Conservation (phyloP, 2,797 vertebrate species). For the Mormyrus proboscirostris region DNA sequence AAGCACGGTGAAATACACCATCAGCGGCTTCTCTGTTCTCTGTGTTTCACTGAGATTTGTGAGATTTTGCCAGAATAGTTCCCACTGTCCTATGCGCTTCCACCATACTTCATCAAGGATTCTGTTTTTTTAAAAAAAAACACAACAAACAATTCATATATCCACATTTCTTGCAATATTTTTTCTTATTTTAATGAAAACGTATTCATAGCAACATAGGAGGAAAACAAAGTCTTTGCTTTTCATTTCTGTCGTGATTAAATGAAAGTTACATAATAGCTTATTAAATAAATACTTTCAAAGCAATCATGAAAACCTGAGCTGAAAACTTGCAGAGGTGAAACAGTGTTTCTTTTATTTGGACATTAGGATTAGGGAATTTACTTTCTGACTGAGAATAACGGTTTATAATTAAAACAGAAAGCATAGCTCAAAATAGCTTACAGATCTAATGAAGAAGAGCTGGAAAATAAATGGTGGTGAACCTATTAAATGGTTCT, state of each 20-base stretch:
- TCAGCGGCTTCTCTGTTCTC: neutral
- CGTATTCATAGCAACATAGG: neutral
- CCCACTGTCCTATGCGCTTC: neutral
- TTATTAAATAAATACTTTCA: neutral
- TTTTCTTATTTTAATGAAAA: neutral
- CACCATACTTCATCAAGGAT: neutral
- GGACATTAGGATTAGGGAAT: neutral
- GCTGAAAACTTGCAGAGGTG: neutral
- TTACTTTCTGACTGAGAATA: neutral
- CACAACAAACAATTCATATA: neutral
- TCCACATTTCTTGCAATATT: neutral
- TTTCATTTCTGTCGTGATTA: neutral
- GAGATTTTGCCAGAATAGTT: neutral
- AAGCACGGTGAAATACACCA: neutral
- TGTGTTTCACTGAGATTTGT: neutral
- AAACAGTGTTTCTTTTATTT: neutral
- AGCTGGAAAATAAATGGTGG: neutral
- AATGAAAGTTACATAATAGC: neutral
- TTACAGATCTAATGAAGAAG: constrained; percentile 8
- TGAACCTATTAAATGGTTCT: neutral
- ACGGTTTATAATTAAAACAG: neutral
- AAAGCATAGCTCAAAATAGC: neutral
- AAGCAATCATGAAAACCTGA: neutral
- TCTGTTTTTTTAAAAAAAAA: neutral
- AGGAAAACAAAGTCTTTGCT: neutral